Evolutionary conservation across 1,140 invertebrate genomes (phyloP), one percentile per base, ranked within the genome.

Genomic region (Sipha flava): DNA sequence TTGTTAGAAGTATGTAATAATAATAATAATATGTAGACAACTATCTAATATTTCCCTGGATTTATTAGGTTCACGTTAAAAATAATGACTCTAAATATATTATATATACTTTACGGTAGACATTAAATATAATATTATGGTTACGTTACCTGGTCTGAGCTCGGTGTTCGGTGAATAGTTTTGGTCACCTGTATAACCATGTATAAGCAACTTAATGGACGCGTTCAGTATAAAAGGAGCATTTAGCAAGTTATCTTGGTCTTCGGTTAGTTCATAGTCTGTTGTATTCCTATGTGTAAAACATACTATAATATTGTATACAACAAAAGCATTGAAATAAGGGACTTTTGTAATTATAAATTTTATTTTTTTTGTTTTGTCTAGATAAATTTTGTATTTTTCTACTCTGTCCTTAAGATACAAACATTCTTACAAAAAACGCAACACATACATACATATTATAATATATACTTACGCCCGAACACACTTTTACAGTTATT

Each of bases 111-210:
- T n/a, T n/a, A n/a, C 21, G 4, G 26, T 57, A 57, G 23, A 14
- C 3, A 26, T 29, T n/a, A n/a, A 4, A 26, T 14, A 29, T 16
- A 26, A 23, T 16, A 14, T 57, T 14, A 57, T 0, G 0, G 23
- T 18, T n/a, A 34, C 18, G 52, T 26, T 82, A 86, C 88, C 89
- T 83, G 89, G 88, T 79, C 89, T 85, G 80, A 90, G 87, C 83
- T 88, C 85, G 10, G 84, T 85, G 79, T 88, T 90, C 0, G 89
- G 90, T 0, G 89, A 85, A 82, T 84, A 90, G 80, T 90, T 86
- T 52, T 85, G 88, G 82, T 88, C 37, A 7, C 89, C 89, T 0
- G 89, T 89, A 81, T 88, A 89, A 0, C 88, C 88, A 80, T 89
- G 88, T 43, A 89, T 87, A 7, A 89, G 62, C 9, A 89, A 83